Evolutionary conservation across 2,113 vertebrate species (phyloP).

Genomic region (Malurus cyaneus): DNA sequence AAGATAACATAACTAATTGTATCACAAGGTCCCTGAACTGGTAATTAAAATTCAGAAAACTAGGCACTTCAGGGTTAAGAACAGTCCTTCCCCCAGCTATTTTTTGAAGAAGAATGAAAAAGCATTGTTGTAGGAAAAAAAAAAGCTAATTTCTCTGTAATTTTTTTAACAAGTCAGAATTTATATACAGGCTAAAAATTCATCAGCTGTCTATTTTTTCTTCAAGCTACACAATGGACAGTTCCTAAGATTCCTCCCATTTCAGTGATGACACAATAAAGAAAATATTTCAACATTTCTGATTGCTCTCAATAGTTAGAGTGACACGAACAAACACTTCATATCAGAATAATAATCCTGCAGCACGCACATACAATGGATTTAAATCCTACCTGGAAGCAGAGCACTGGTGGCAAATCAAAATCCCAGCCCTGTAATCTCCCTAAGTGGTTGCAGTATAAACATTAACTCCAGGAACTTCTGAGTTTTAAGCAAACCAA

Average conservation of each 20-base stretch:
- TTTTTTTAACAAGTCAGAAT: neutral
- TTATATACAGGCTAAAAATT: neutral
- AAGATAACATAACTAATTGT: neutral
- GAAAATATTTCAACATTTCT: neutral
- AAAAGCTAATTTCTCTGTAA: neutral
- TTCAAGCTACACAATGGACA: neutral
- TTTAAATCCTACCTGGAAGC: neutral
- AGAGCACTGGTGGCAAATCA: neutral
- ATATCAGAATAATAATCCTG: neutral
- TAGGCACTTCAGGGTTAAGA: neutral
- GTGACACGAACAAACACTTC: neutral
- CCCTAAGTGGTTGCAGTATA: neutral
- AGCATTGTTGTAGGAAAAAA: neutral
- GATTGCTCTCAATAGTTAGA: neutral
- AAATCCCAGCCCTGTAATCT: neutral
- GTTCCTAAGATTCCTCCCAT: neutral
- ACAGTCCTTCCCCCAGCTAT: neutral
- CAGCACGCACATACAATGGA: rapidly evolving
- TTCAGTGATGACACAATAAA: neutral
- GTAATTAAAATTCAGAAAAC: neutral
- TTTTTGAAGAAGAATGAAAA: neutral
- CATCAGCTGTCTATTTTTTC: neutral
- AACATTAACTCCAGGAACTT: neutral
- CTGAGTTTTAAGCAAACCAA: neutral
- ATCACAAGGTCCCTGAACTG: neutral